Evolutionary conservation across 2,797 vertebrate genomes (phyloP), one percentile per base, ranked within the genome.

Genomic region (Pachyuromys duprasi): DNA sequence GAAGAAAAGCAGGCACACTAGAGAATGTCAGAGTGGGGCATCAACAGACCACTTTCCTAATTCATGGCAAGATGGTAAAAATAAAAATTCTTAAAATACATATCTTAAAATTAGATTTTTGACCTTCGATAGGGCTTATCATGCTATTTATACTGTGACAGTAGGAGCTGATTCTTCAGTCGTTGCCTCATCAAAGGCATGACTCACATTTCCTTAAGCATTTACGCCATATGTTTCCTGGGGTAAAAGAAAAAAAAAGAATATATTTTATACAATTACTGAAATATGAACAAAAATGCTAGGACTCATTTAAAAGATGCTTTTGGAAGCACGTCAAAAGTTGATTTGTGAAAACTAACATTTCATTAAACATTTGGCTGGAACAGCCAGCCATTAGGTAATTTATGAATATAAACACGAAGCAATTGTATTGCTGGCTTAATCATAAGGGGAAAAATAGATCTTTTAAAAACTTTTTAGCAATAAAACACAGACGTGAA

Each of bases 191-290:
- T 93, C 96, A 55, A 96, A 96, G 70, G 80, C 63, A 96, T 98
- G 98, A 98, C 91, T 98, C 97, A 97, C 78, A 95, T 97, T 97
- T 98, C 96, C 98, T 98, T 96, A 97, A 98, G 95, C 93, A 83
- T 67, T 98, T 3, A 96, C 22, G 95, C 96, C 90, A 87, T 97
- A 96, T 98, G 96, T 88, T 98, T 98, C 97, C 89, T 88, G 95
- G 90, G 93, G 90, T 95, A 84, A 94, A 96, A 93, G 97, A 96
- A 96, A 92, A 90, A 94, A 57, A 57, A 57, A 18, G 83, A 95
- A 28, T 92, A 0, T 91, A 95, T 81, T 67, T 69, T 86, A 67
- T 94, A 65, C 62, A 96, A 92, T 96, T 96, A 62, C 95, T 86
- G 75, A 94, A 97, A 95, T 94, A 17, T 94, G 78, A 95, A 69